Conservation (phyloP, 2,888 invertebrate genomes). For the Pteria penguin region DNA sequence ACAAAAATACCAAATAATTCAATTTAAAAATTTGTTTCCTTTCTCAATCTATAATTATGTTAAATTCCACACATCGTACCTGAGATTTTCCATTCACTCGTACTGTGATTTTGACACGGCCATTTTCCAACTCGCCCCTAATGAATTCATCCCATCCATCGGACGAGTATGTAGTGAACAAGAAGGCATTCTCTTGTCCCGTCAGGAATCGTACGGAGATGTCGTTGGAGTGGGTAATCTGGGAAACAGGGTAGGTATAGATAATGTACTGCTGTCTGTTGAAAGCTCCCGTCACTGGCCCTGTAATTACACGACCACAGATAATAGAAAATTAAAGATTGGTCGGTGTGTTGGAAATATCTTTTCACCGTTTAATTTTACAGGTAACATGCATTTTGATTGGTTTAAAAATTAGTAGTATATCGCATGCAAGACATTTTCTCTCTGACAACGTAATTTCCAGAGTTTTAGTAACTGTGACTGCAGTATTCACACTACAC, state of each 20-base stretch:
- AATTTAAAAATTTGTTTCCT: not conserved
- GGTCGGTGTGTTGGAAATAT: no score
- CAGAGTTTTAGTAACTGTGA: no score
- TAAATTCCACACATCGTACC: conserved; percentile 42
- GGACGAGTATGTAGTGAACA: conserved; percentile 71
- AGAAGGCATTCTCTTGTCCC: conserved; percentile 66
- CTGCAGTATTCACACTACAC: no score
- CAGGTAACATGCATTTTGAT: no score
- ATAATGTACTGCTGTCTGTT: conserved; percentile 63
- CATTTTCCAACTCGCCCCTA: conserved; percentile 69
- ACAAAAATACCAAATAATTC: no score
- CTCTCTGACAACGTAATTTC: no score
- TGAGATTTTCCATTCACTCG: conserved; percentile 65
- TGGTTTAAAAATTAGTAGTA: no score
- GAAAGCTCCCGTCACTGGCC: conserved; percentile 72
- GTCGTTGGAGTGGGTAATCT: conserved; percentile 76
- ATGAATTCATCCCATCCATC: conserved; percentile 64
- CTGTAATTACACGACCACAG: no score
- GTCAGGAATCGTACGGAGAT: conserved; percentile 78
- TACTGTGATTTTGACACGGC: conserved; percentile 67
- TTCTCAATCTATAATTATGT: not conserved
- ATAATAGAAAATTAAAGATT: no score
- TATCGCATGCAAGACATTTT: no score
- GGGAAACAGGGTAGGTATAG: conserved; percentile 48
- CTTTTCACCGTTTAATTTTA: no score